Evolutionary conservation across 2,888 invertebrate species (phyloP).

Genomic region (Epinotia ramella): DNA sequence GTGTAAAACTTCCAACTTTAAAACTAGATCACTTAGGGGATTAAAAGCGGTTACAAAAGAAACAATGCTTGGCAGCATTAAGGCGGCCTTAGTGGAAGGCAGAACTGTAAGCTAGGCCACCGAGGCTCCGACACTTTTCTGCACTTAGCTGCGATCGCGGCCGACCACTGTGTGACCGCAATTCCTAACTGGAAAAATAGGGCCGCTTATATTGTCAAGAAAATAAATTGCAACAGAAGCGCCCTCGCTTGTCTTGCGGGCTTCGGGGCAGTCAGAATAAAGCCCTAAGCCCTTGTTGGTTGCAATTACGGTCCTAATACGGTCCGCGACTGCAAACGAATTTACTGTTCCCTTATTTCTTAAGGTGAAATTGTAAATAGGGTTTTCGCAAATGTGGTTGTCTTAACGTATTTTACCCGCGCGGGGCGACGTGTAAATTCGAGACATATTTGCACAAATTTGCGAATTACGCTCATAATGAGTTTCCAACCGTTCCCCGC

Average conservation of each 20-base stretch:
- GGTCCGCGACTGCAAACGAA: constrained; percentile 56
- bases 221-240: constrained; percentile 60
- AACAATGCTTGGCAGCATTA: constrained; percentile 50
- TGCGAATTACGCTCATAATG: constrained; percentile 8
- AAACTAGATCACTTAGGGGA: constrained; percentile 28
- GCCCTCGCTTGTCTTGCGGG: constrained; percentile 44
- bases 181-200: constrained; percentile 67
- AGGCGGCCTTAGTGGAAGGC: constrained; percentile 58
- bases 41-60: constrained; percentile 37
- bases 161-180: constrained; percentile 68
- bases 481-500: not conserved
- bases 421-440: constrained; percentile 7
- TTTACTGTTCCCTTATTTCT: constrained; percentile 61
- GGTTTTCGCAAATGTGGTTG: constrained; percentile 37
- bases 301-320: constrained; percentile 68
- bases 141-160: constrained; percentile 66
- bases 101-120: constrained; percentile 65
- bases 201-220: constrained; percentile 66
- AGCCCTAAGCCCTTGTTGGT: constrained; percentile 60
- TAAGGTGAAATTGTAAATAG: constrained; percentile 41
- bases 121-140: constrained; percentile 65
- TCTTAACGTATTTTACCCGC: constrained; percentile 25
- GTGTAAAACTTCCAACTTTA: constrained; percentile 17
- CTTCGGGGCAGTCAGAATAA: constrained; percentile 56
- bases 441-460: constrained; percentile 24